A percentile compares a stretch with the other conserved stretches of the same genome.
phyloP scores from a whole-genome alignment of 1,140 invertebrate species.

The Arctopsyche grandis region DNA sequence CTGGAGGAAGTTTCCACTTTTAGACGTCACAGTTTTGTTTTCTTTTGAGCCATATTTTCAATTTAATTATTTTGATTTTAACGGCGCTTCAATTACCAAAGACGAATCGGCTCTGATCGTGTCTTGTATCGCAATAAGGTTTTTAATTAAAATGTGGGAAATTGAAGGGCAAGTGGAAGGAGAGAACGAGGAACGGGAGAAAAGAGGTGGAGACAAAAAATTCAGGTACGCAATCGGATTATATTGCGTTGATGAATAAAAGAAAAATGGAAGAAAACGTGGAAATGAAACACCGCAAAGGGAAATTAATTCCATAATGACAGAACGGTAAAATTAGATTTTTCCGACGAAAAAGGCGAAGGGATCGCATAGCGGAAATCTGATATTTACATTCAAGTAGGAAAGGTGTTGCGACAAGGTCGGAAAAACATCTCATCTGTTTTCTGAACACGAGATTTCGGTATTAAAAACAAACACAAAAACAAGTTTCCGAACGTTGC shows the following conservation, averaged over 20 bases:
- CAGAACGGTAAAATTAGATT: conserved; percentile 23
- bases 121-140: conserved; percentile 38
- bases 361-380: conserved; percentile 29
- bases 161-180: neutral
- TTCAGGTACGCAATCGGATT: conserved; percentile 36
- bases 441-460: neutral
- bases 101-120: conserved; percentile 14
- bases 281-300: conserved; percentile 41
- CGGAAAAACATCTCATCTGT: neutral
- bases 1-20: too few relatives aligned
- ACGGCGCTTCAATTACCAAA: conserved; percentile 8
- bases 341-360: conserved; percentile 9
- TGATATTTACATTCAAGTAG: conserved; percentile 26
- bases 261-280: conserved; percentile 29
- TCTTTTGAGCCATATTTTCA: neutral
- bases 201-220: neutral
- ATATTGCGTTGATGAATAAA: conserved; percentile 42
- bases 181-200: neutral
- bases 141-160: conserved; percentile 35
- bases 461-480: neutral
- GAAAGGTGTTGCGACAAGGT: neutral
- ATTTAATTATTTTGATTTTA: conserved; percentile 4
- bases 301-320: conserved; percentile 44
- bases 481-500: neutral
- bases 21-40: too few relatives aligned